Evolutionary conservation across 2,888 invertebrate genomes (phyloP), one percentile per base, ranked within the genome.

Genomic region (Spodoptera picta): DNA sequence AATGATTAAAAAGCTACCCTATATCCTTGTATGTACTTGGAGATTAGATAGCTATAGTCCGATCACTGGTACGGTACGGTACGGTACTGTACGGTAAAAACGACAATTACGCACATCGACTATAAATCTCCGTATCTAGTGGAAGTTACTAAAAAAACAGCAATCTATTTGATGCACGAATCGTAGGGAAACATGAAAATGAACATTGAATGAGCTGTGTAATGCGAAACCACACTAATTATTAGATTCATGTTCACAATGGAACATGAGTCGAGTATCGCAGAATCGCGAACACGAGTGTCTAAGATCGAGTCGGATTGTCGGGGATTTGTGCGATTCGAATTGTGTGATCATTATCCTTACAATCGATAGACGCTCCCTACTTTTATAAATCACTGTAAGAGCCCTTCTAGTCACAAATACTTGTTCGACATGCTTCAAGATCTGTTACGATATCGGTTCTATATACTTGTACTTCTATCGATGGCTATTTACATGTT

Each of bases 281-380:
- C 73, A 70, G 65, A 60, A 80, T 63, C 60, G 62, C 72, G 73
- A 79, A 81, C 66, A 77, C 74, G 79, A 75, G 81, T 65, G 36
- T 36, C 36, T 36, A 75, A 78, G 77, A 77, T 79, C 76, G 81
- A 73, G 67, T 69, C 72, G 77, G 83, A 85, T 87, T 82, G 77
- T 74, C 76, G 76, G 56, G 83, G 83, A 84, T 86, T 83, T 83
- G 69, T 78, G 81, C 80, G 36, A 36, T 36, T 78, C 78, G 88
- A 86, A 87, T 88, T 87, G 86, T 79, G 83, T 79, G 83, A 87
- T 88, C 88, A 88, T 90, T 90, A 90, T 89, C 88, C 86, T 69
- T 80, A 81, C 86, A 87, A 87, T 85, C 86, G 81, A 85, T 83
- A 84, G 83, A 81, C 83, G 81, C 85, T 83, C 78, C 85, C 86